These are phyloP conservation scores for Scaptodrosophila lebanonensis DNA, from an alignment of 1,140 invertebrate genomes.

Conservation along the genomic window DNA sequence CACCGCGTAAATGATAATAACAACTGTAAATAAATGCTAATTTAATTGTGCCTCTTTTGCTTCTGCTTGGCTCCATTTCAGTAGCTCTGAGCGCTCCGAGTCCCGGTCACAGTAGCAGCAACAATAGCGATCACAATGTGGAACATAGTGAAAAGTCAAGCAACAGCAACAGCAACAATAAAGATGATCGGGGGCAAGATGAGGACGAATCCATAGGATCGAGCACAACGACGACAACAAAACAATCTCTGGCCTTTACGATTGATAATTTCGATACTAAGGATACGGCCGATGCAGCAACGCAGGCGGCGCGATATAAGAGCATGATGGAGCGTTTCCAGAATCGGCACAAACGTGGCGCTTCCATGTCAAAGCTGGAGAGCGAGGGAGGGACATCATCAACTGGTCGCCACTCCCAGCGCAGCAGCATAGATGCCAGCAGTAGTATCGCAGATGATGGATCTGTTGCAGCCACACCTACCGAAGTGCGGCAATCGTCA, in stretches of 20 bases:
- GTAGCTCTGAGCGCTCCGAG: constrained; percentile 52
- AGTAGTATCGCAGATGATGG: constrained; percentile 39
- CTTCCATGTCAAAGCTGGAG: constrained; percentile 82
- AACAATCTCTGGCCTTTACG: constrained; percentile 80
- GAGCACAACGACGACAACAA: constrained; percentile 46
- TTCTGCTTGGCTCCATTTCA: constrained; percentile 42
- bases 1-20: constrained; percentile 60
- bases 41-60: constrained; percentile 48
- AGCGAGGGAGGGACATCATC: constrained; percentile 31
- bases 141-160: too few relatives aligned
- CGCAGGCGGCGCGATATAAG: constrained; percentile 79
- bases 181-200: constrained; percentile 32
- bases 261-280: constrained; percentile 84
- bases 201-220: constrained; percentile 55
- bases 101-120: constrained; percentile 34
- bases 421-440: constrained; percentile 74
- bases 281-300: constrained; percentile 79
- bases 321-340: constrained; percentile 84
- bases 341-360: constrained; percentile 83
- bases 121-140: too few relatives aligned
- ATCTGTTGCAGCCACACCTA: constrained; percentile 41
- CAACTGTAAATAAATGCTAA: constrained; percentile 68
- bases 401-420: constrained; percentile 72
- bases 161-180: constrained; percentile 17
- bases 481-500: constrained; percentile 16